phyloP scores from a whole-genome alignment of 1,140 invertebrate species.

The Drosophila funebris region DNA sequence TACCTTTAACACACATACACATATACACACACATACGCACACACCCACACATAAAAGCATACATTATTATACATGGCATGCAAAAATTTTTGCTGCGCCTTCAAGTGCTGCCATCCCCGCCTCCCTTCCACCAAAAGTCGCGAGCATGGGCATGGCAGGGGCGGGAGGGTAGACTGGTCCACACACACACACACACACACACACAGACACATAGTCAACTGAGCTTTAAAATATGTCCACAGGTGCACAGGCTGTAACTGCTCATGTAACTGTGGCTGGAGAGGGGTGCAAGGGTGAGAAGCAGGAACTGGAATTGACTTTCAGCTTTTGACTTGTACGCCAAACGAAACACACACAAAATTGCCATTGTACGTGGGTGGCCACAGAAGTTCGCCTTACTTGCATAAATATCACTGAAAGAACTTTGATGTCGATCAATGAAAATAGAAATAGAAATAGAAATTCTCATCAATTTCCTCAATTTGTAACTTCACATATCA shows the following conservation, averaged over 20 bases:
- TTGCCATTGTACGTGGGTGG: constrained; percentile 38
- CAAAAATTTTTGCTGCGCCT: constrained; percentile 51
- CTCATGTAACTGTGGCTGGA: background rate
- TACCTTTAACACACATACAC: constrained; percentile 59
- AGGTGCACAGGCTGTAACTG: constrained; percentile 56
- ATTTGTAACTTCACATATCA: too few species aligned
- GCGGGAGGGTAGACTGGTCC: constrained; percentile 3
- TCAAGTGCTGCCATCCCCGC: constrained; percentile 45
- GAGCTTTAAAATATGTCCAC: constrained; percentile 77
- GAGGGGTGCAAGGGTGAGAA: background rate
- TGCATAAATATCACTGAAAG: too few species aligned
- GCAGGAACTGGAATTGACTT: constrained; percentile 65
- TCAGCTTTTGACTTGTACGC: constrained; percentile 70
- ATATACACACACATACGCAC: constrained; percentile 30
- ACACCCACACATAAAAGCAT: constrained; percentile 18
- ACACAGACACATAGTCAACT: constrained; percentile 21
- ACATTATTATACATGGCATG: constrained; percentile 51
- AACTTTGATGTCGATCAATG: too few species aligned
- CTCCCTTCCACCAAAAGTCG: background rate
- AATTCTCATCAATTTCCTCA: too few species aligned
- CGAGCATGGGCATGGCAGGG: constrained; percentile 20
- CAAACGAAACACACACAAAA: constrained; percentile 62
- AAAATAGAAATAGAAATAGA: too few species aligned
- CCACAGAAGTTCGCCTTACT: background rate
- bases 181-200: constrained; percentile 14